Evolutionary conservation across 1,140 invertebrate genomes (phyloP).

Genomic region (Magallana angulata): DNA sequence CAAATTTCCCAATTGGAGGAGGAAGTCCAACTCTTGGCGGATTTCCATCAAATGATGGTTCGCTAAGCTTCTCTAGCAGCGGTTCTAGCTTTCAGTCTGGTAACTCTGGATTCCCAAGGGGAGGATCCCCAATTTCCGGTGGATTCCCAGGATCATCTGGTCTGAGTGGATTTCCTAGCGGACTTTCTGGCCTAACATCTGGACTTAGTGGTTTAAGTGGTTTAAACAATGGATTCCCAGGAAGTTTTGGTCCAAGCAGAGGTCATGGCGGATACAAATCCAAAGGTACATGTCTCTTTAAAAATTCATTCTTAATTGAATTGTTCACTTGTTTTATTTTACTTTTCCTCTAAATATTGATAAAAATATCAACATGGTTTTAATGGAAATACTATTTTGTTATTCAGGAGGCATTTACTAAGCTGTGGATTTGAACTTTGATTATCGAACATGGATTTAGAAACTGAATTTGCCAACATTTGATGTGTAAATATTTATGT

Average conservation of each 20-base stretch:
- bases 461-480: too few species aligned
- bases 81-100: not conserved
- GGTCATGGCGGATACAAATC: conserved; percentile 9
- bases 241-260: not conserved
- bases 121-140: not conserved
- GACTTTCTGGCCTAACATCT: not conserved
- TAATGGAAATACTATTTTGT: too few species aligned
- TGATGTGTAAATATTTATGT: too few species aligned
- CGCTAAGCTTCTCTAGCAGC: not conserved
- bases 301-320: too few species aligned
- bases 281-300: too few species aligned
- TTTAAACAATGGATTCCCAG: not conserved
- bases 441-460: too few species aligned
- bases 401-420: too few species aligned
- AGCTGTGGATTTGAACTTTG: too few species aligned
- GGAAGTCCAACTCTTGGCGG: not conserved
- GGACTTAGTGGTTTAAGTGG: not conserved
- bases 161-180: not conserved
- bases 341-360: too few species aligned
- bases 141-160: not conserved
- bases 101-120: conserved; percentile 9
- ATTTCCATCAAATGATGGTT: not conserved
- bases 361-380: too few species aligned
- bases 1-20: not conserved
- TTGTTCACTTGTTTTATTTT: too few species aligned